A percentile compares a stretch with the other conserved stretches of the same genome.
These are phyloP conservation scores for Triplophysa rosa DNA, from an alignment of 2,113 vertebrate species.

Conservation along the genomic window DNA sequence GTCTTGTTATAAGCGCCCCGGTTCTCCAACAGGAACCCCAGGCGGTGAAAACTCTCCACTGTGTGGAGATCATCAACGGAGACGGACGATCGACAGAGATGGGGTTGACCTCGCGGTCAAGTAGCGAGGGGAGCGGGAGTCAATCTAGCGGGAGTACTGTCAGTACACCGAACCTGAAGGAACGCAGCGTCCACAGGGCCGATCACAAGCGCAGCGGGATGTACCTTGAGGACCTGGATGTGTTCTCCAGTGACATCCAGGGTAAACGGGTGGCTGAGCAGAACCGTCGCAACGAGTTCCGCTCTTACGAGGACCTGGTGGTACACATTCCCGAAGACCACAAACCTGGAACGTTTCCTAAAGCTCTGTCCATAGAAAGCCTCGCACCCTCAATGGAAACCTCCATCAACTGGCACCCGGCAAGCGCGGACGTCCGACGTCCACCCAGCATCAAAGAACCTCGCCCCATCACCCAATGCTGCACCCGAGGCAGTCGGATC, in stretches of 20 bases:
- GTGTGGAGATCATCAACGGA: conserved; percentile 80
- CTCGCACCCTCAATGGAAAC: conserved; percentile 80
- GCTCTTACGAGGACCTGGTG: conserved; percentile 91
- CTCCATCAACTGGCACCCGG: conserved; percentile 82
- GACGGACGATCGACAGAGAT: conserved; percentile 62
- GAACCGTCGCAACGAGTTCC: conserved; percentile 83
- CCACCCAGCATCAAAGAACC: conserved; percentile 72
- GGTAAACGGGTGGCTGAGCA: conserved; percentile 74
- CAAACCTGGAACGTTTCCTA: conserved; percentile 97
- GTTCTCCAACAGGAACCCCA: conserved; percentile 84
- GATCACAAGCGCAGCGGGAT: conserved; percentile 86
- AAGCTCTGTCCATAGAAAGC: conserved; percentile 96
- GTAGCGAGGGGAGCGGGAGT: conserved; percentile 81
- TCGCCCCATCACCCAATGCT: conserved; percentile 75
- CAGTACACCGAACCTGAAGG: conserved; percentile 82
- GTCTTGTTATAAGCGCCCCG: conserved; percentile 83
- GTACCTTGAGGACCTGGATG: conserved; percentile 90
- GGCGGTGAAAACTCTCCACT: conserved; percentile 79
- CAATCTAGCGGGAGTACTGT: conserved; percentile 79
- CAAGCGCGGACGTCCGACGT: conserved; percentile 73
- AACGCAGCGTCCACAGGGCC: conserved; percentile 79
- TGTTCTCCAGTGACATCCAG: conserved; percentile 72
- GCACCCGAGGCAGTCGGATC: conserved; percentile 84
- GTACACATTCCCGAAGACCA: conserved; percentile 96
- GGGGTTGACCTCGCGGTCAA: conserved; percentile 68